Evolutionary conservation across 2,888 invertebrate species (phyloP).

Genomic region (Oligia fasciuncula): DNA sequence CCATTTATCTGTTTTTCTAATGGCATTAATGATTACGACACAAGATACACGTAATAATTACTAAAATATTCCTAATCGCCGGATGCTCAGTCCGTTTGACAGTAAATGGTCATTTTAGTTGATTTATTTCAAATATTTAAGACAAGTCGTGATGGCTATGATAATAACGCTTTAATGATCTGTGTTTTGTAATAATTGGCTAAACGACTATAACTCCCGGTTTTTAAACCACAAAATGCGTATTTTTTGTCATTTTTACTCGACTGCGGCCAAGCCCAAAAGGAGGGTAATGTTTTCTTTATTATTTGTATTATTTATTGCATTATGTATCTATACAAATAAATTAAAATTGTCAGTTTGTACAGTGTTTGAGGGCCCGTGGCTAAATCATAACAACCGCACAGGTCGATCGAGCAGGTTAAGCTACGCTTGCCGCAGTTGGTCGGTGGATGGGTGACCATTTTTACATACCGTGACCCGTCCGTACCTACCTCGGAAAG

Average conservation of each 20-base stretch:
- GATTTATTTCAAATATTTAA: constrained; percentile 58
- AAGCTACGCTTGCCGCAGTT: too few relatives aligned
- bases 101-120: constrained; percentile 51
- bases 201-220: not conserved
- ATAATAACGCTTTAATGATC: constrained; percentile 38
- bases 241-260: not conserved
- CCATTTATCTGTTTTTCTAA: constrained; percentile 22
- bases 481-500: too few relatives aligned
- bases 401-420: too few relatives aligned
- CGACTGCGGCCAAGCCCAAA: not conserved
- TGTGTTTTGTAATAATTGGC: constrained; percentile 1
- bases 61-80: constrained; percentile 53
- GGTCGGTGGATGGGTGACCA: too few relatives aligned
- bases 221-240: not conserved
- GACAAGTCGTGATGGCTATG: constrained; percentile 19
- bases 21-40: constrained; percentile 22
- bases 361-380: too few relatives aligned
- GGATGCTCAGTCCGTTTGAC: constrained; percentile 50
- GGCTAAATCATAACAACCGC: too few relatives aligned
- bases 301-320: not conserved
- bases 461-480: too few relatives aligned
- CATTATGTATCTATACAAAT: too few relatives aligned
- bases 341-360: too few relatives aligned
- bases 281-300: not conserved
- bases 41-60: constrained; percentile 41